Percentiles rank a stretch among this genome's conserved stretches.
Conservation (phyloP, 2,113 vertebrate species). For the Halcyon malimbica region DNA sequence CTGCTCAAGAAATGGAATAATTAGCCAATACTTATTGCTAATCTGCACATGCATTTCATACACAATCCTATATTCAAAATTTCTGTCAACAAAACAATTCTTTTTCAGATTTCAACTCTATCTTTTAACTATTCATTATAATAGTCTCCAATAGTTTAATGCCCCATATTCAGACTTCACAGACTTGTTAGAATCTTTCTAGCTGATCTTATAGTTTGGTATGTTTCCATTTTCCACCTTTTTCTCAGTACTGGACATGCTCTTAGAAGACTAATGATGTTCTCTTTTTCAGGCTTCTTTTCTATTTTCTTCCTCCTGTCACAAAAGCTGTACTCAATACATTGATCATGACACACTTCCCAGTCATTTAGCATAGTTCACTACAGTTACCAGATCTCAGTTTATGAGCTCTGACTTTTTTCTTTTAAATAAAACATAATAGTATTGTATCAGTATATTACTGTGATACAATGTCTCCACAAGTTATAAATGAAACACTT, state of each 20-base stretch:
- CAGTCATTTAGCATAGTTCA: not conserved
- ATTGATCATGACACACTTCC: constrained; percentile 4
- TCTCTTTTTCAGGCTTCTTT: not conserved
- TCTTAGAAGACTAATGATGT: not conserved
- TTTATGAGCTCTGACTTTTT: not conserved
- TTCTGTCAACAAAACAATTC: constrained; percentile 2
- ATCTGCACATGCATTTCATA: not conserved
- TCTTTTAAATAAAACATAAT: not conserved
- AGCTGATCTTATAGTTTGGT: not conserved
- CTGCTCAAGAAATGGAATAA: not conserved
- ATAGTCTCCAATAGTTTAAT: not conserved
- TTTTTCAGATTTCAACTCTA: not conserved
- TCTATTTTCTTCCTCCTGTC: not conserved
- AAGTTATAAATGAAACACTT: not conserved
- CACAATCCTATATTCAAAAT: not conserved
- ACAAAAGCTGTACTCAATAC: not conserved
- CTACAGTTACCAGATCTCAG: not conserved
- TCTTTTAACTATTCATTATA: not conserved
- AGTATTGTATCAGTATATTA: not conserved
- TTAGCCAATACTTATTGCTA: not conserved
- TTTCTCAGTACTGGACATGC: not conserved
- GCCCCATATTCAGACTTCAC: not conserved
- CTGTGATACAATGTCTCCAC: not conserved
- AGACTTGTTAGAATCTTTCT: not conserved
- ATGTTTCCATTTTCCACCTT: not conserved